Conservation (phyloP, 2,113 vertebrate species). For the Xenus cinereus region DNA sequence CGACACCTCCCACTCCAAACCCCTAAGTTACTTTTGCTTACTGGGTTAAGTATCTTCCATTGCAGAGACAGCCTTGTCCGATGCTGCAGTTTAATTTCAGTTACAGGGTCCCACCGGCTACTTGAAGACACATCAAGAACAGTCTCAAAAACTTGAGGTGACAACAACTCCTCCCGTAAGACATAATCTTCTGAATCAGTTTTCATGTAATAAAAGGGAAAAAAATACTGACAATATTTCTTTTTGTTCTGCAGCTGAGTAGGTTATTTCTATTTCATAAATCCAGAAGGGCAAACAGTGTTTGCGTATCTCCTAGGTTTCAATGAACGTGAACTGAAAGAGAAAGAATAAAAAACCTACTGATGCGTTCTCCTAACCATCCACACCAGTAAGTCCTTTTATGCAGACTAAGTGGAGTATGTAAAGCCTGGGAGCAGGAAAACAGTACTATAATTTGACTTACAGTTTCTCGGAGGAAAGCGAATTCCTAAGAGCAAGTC, state of each 20-base stretch:
- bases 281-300: background rate
- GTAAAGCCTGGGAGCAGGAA: background rate
- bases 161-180: background rate
- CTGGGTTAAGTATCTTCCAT: background rate
- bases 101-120: background rate
- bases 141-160: background rate
- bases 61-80: background rate
- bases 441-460: background rate
- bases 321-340: background rate
- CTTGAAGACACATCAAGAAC: background rate
- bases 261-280: background rate
- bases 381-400: background rate
- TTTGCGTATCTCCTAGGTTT: background rate
- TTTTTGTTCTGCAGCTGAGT: background rate
- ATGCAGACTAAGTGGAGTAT: background rate
- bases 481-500: background rate
- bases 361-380: background rate
- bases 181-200: background rate
- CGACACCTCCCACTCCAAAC: accelerated
- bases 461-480: background rate
- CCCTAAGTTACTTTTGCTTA: background rate
- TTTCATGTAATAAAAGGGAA: background rate
- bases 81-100: background rate
- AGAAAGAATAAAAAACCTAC: background rate
- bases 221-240: background rate